Base-by-base conservation (phyloP, 2,113 vertebrate genomes). In the Cepphus grylle region DNA sequence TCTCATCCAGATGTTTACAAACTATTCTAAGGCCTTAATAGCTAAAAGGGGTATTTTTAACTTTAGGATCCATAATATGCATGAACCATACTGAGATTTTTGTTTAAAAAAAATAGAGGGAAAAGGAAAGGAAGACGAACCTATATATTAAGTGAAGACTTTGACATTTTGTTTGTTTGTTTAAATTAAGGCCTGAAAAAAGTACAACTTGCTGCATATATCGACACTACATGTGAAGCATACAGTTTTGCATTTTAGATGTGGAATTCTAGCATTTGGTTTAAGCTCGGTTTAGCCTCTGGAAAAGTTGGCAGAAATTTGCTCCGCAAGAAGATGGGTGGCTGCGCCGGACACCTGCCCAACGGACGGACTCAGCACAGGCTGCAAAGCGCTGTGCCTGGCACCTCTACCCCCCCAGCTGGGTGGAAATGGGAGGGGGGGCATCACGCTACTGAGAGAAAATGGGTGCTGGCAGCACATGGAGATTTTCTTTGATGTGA, bases 281-380 rank as follows among this genome's bases (percentile, higher is more conserved):
- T 90, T 81, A 36, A 20, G 13, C 18, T 74, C 49, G 25, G 12
- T 11, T 81, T 55, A 71, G n/a, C 52, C 34, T 71, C 47, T 74
- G 70, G 91, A 53, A 50, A 82, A 70, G 38, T 0, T 84, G 59
- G 12, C 43, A 86, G 53, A 69, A 45, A 55, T 59, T 11, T 91
- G 26, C 26, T 70, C 17, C 55, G 52, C 25, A 49, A 17, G 53
- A 49, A 13, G 11, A 32, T 0, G 4, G 67, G 10, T 65, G 17
- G 20, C 36, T 77, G 59, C 58, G 26, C 53, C 82, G 45, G n/a
- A 14, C 6, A 12, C 13, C 42, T 66, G 47, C 16, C 1, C 11
- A 25, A 19, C 22, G 3, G 11, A 15, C 12, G 9, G 50, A 6
- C 9, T 7, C 4, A 1, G 52, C 36, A 4, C 29, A 14, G 18